These are phyloP conservation scores for Diplodus puntazzo DNA, from an alignment of 2,797 vertebrate genomes.

Conservation along the genomic window DNA sequence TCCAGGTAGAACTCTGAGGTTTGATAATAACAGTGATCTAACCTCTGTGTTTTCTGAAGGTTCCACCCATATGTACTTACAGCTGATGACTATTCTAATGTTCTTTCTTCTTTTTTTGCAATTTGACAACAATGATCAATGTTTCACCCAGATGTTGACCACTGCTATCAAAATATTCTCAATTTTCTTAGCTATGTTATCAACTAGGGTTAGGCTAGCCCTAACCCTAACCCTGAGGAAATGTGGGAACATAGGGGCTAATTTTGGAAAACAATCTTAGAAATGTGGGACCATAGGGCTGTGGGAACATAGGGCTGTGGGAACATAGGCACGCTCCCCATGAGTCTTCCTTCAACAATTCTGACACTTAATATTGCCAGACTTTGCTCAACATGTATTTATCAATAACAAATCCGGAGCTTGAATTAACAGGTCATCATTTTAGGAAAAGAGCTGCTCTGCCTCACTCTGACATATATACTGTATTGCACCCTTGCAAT, in stretches of 20 bases:
- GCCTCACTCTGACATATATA: too few species aligned
- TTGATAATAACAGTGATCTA: slow-evolving; percentile 42
- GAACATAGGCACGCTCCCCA: too few species aligned
- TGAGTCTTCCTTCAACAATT: too few species aligned
- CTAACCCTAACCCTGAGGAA: too few species aligned
- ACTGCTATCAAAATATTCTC: not conserved
- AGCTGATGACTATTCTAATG: not conserved
- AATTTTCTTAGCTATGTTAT: not conserved
- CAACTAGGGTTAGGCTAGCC: not conserved
- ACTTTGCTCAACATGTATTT: not conserved
- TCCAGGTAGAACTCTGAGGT: slow-evolving; percentile 21
- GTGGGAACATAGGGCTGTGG: too few species aligned
- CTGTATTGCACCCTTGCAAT: too few species aligned
- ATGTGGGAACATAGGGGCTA: too few species aligned
- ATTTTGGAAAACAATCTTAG: too few species aligned
- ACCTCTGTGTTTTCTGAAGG: slow-evolving; percentile 1
- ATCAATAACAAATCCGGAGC: not conserved
- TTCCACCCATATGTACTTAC: slow-evolving; percentile 19
- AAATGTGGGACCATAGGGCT: too few species aligned
- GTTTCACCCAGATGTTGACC: not conserved
- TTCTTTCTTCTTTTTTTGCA: too few species aligned
- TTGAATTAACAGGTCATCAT: not conserved
- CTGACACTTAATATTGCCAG: not conserved
- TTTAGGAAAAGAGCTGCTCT: too few species aligned
- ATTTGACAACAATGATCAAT: not conserved